Conservation (phyloP, 2,797 vertebrate genomes). For the Lepus townsendii region DNA sequence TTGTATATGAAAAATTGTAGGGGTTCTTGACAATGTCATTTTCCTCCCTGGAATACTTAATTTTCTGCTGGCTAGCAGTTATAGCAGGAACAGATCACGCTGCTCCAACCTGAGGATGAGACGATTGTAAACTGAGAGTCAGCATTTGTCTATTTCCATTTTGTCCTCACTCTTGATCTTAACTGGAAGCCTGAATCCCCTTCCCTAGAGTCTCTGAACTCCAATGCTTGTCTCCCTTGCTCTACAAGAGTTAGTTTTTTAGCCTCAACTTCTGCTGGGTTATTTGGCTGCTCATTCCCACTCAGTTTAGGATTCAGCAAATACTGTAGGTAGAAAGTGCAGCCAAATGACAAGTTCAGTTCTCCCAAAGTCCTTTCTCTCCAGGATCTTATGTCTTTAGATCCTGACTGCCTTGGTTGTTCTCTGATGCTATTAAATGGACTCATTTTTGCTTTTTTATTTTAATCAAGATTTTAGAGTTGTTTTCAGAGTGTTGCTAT, state of each 20-base stretch:
- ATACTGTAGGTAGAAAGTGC: neutral
- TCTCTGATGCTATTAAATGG: neutral
- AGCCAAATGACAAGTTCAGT: neutral
- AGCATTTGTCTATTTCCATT: neutral
- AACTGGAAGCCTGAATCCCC: neutral
- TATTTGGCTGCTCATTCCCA: neutral
- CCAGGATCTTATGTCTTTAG: neutral
- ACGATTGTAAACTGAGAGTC: neutral
- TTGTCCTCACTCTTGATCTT: neutral
- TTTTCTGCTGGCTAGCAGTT: neutral
- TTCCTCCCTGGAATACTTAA: neutral
- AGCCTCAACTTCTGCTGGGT: neutral
- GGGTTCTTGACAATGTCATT: neutral
- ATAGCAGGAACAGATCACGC: neutral
- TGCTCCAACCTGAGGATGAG: neutral
- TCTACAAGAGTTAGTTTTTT: neutral
- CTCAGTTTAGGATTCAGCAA: neutral
- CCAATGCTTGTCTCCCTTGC: neutral
- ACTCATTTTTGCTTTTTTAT: neutral
- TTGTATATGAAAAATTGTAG: neutral
- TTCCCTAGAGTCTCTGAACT: neutral
- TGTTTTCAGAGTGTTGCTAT: conserved; percentile 7
- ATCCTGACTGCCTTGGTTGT: neutral
- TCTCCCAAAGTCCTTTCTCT: neutral
- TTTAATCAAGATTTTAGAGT: neutral